phyloP scores from a whole-genome alignment of 2,888 invertebrate species.

The Diaperis boleti region DNA sequence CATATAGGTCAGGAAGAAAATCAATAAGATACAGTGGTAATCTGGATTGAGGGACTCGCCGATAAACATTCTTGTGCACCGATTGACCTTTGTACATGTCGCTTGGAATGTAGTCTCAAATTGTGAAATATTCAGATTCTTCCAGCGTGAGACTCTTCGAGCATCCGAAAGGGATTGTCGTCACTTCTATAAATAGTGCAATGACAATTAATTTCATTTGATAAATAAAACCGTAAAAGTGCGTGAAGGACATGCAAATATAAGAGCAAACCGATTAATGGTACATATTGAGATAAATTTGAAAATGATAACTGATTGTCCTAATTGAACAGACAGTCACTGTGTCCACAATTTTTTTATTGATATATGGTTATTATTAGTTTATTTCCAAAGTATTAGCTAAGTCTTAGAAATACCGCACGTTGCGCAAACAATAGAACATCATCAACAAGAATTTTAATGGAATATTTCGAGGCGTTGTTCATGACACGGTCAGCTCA shows the following conservation, averaged over 20 bases:
- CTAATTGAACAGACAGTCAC: too few relatives aligned
- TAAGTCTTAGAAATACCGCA: slow-evolving; percentile 1
- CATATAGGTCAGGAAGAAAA: slow-evolving; percentile 31
- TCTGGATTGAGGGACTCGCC: not conserved
- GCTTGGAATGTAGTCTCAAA: slow-evolving; percentile 2
- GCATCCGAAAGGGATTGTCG: too few relatives aligned
- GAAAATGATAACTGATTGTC: slow-evolving; percentile 10
- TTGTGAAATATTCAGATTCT: slow-evolving; percentile 19
- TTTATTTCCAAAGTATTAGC: too few relatives aligned
- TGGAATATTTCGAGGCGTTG: slow-evolving; percentile 21
- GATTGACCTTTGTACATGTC: slow-evolving; percentile 1
- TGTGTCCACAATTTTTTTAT: too few relatives aligned
- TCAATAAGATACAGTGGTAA: slow-evolving; percentile 27
- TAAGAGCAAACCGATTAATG: not conserved
- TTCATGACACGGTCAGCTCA: not conserved
- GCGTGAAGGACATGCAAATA: not conserved
- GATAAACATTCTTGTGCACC: slow-evolving; percentile 14
- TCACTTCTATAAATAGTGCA: slow-evolving; percentile 25
- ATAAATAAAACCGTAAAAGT: slow-evolving; percentile 3
- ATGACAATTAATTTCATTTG: slow-evolving; percentile 10
- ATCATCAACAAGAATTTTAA: slow-evolving; percentile 16
- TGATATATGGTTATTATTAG: too few relatives aligned
- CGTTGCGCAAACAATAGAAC: slow-evolving; percentile 6
- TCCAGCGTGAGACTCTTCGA: too few relatives aligned
- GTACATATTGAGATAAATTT: not conserved